A percentile compares a stretch with the other conserved stretches of the same genome.
Conservation (phyloP, 2,888 invertebrate genomes). For the Eristalinus sepulchralis region DNA sequence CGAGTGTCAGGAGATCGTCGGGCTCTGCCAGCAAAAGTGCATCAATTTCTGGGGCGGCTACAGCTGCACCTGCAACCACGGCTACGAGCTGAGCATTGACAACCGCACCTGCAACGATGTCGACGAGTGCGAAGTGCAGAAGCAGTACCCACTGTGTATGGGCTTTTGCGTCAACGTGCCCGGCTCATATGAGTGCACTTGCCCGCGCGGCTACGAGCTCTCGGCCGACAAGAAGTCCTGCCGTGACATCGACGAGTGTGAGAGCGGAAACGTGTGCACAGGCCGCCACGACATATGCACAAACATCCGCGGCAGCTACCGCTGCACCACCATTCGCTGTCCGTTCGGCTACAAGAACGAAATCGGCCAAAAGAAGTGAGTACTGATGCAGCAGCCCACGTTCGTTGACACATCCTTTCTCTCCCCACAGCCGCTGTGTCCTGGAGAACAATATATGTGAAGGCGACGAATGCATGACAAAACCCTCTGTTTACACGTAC, state of each 20-base stretch:
- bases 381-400: slow-evolving; percentile 68
- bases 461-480: slow-evolving; percentile 87
- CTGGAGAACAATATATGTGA: slow-evolving; percentile 87
- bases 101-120: slow-evolving; percentile 85
- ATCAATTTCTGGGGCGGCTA: slow-evolving; percentile 95
- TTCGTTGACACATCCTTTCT: neutral
- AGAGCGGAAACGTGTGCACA: slow-evolving; percentile 81
- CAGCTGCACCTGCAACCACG: slow-evolving; percentile 92
- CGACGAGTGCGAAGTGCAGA: slow-evolving; percentile 91
- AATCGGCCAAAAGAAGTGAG: slow-evolving; percentile 89
- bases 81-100: slow-evolving; percentile 91
- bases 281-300: slow-evolving; percentile 90
- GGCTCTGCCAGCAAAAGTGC: slow-evolving; percentile 92
- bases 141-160: slow-evolving; percentile 86
- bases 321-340: slow-evolving; percentile 93
- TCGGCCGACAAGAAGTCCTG: slow-evolving; percentile 90
- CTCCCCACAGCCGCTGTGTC: slow-evolving; percentile 88
- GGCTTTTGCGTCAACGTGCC: slow-evolving; percentile 93
- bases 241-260: slow-evolving; percentile 90
- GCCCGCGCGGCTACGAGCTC: slow-evolving; percentile 90
- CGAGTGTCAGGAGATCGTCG: slow-evolving; percentile 83
- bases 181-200: slow-evolving; percentile 91
- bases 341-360: slow-evolving; percentile 92
- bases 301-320: slow-evolving; percentile 93
- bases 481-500: slow-evolving; percentile 93